Conservation (phyloP, 2,113 vertebrate species). For the Clupea harengus region DNA sequence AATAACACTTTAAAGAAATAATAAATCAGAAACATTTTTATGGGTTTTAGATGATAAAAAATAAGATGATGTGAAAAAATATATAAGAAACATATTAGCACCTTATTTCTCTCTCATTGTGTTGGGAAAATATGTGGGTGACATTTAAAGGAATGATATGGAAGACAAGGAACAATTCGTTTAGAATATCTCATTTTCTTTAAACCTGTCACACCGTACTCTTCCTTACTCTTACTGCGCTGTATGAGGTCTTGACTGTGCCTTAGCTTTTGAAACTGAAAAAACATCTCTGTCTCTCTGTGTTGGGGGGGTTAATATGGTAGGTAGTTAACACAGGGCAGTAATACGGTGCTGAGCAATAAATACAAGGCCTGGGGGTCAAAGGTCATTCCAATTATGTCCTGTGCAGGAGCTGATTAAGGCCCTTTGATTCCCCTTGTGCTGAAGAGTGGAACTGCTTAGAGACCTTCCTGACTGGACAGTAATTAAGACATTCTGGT, state of each 20-base stretch:
- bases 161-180: too few species aligned
- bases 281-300: not conserved
- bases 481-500: not conserved
- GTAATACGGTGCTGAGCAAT: slow-evolving; percentile 11
- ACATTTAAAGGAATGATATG: too few species aligned
- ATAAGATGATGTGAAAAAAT: too few species aligned
- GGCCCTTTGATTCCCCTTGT: not conserved
- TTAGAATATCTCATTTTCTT: too few species aligned
- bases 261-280: not conserved
- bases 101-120: not conserved
- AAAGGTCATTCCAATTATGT: slow-evolving; percentile 12
- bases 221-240: not conserved
- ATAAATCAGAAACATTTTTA: not conserved
- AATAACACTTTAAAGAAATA: not conserved
- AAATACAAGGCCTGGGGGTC: slow-evolving; percentile 2
- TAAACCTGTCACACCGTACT: too few species aligned
- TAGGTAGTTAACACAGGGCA: not conserved
- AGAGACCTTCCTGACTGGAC: not conserved
- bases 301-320: slow-evolving; percentile 5
- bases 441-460: not conserved
- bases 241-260: not conserved
- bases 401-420: not conserved
- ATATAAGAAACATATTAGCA: not conserved
- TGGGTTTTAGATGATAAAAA: too few species aligned
- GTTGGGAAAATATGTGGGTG: too few species aligned